Base-by-base conservation (phyloP, 1,140 invertebrate genomes). In the Probaryconus sp. region DNA sequence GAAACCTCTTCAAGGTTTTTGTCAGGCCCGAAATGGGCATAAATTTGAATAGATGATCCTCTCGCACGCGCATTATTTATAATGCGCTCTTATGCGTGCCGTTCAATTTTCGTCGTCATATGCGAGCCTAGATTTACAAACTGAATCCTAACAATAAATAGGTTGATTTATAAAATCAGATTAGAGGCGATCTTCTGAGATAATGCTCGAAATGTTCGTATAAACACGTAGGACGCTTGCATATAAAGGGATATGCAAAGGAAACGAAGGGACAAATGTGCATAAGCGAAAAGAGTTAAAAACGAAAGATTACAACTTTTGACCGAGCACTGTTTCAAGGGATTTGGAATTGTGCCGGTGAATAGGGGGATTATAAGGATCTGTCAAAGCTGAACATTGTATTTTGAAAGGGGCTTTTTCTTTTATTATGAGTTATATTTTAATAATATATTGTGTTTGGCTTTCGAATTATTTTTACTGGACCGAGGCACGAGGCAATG, bases 21-120 rank as follows among this genome's bases (percentile, higher is more conserved):
- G 33, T 53, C 50, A 50, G 13, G n/a, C 31, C 24, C 28, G 53
- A 42, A 53, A 20, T 38, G 38, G 4, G 75, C 73, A 80, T 83
- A 83, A 85, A 84, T 85, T 80, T 81, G 64, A 84, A 82, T 78
- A 70, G 72, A 76, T 81, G 56, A 74, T 70, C 31, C 35, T n/a
- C n/a, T n/a, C n/a, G n/a, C n/a, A n/a, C 17, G 11, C 6, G 20
- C n/a, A 3, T 13, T 28, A 24, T 17, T 51, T 9, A 14, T 24
- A 26, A 26, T 11, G 28, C 53, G 5, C 17, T 28, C 17, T 33
- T 48, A 13, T 65, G 31, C 24, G 38, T 31, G 30, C 51, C n/a
- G n/a, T n/a, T n/a, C n/a, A n/a, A n/a, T n/a, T n/a, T n/a, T n/a
- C n/a, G n/a, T n/a, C n/a, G 51, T 16, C 14, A 3, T 1, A 13